Evolutionary conservation across 2,888 invertebrate genomes (phyloP).

Genomic region (Rhimphoctona megacephalus): DNA sequence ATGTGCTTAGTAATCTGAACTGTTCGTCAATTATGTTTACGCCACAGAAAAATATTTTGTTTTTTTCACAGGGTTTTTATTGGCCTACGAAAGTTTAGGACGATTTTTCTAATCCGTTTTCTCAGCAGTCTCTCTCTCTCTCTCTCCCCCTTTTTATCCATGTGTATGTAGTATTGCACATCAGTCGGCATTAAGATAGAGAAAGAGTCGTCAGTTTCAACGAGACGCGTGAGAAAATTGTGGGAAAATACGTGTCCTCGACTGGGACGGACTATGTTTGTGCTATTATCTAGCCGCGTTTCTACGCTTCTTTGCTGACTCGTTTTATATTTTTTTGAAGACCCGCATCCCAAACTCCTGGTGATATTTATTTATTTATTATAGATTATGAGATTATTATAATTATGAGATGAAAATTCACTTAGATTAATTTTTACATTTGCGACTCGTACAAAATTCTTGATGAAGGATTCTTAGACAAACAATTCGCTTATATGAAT

Average conservation of each 20-base stretch:
- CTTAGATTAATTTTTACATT: neutral
- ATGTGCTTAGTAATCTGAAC: constrained; percentile 19
- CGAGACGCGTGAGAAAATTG: constrained; percentile 65
- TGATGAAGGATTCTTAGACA: too few relatives aligned
- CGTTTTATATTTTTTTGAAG: constrained; percentile 50
- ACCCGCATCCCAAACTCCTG: constrained; percentile 56
- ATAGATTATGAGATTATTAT: too few relatives aligned
- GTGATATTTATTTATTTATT: too few relatives aligned
- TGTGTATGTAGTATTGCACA: constrained; percentile 37
- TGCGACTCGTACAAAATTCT: too few relatives aligned
- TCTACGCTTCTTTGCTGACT: neutral
- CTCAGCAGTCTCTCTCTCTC: constrained; percentile 6
- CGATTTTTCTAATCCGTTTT: constrained; percentile 58
- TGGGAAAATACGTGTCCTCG: constrained; percentile 68
- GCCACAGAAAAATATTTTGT: constrained; percentile 26
- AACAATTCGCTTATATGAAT: too few relatives aligned
- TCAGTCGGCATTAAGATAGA: constrained; percentile 27
- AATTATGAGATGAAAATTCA: neutral
- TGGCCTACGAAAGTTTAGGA: constrained; percentile 10
- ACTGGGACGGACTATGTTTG: constrained; percentile 15
- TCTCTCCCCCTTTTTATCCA: neutral
- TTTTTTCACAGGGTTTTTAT: constrained; percentile 4
- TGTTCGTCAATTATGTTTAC: constrained; percentile 17
- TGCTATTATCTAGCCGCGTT: constrained; percentile 44
- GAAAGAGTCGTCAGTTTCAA: constrained; percentile 51